phyloP scores from a whole-genome alignment of 2,797 vertebrate species.

The Hozukius guyotensis region DNA sequence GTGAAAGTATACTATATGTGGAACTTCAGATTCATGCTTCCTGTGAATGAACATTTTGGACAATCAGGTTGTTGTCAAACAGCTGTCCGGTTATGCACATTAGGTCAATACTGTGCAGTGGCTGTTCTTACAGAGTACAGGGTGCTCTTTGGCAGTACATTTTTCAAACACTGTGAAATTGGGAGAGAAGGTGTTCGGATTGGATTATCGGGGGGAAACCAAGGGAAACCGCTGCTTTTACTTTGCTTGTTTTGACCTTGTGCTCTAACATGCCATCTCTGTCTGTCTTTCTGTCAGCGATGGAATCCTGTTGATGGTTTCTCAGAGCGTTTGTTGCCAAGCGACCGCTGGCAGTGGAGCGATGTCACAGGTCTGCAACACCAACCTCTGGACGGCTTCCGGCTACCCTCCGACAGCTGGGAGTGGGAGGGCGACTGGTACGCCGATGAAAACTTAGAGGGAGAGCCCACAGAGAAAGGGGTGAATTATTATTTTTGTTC shows the following conservation, averaged over 20 bases:
- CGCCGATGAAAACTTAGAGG: constrained; percentile 94
- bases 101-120: not conserved
- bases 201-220: not conserved
- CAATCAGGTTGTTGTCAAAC: not conserved
- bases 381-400: constrained; percentile 87
- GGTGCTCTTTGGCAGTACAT: not conserved
- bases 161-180: not conserved
- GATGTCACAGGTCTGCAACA: constrained; percentile 92
- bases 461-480: constrained; percentile 95
- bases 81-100: not conserved
- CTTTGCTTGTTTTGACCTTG: not conserved
- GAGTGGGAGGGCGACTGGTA: constrained; percentile 98
- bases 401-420: constrained; percentile 91
- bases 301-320: constrained; percentile 98
- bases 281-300: constrained; percentile 79
- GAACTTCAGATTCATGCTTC: not conserved
- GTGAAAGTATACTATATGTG: not conserved
- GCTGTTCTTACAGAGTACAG: not conserved
- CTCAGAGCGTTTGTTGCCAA: constrained; percentile 93
- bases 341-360: constrained; percentile 98
- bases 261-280: not conserved
- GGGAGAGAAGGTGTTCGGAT: not conserved
- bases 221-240: not conserved
- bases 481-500: constrained; percentile 77
- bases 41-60: not conserved